phyloP scores from a whole-genome alignment of 35 echinoderm and acorn worm genomes.

The Heliocidaris erythrogramma region DNA sequence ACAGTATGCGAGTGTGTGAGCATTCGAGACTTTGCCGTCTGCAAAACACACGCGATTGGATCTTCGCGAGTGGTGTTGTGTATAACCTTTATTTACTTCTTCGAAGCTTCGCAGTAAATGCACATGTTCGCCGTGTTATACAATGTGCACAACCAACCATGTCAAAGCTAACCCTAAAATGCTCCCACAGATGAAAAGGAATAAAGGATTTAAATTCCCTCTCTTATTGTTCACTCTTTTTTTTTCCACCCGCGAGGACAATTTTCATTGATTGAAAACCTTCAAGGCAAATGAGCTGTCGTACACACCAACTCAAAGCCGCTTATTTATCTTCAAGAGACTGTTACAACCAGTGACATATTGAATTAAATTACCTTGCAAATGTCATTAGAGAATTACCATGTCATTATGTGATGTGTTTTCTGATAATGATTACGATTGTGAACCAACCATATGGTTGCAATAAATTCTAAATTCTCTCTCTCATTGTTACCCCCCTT shows the following conservation, averaged over 20 bases:
- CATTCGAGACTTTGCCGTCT: not conserved
- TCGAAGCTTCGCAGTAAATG: not conserved
- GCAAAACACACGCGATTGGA: not conserved
- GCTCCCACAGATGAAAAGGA: not conserved
- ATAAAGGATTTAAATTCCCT: not conserved
- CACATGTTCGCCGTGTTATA: not conserved
- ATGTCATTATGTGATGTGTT: not conserved
- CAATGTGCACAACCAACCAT: not conserved
- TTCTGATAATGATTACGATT: no score
- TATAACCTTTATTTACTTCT: constrained; percentile 13
- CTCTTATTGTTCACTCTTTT: not conserved
- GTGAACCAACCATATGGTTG: no score
- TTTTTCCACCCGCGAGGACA: not conserved
- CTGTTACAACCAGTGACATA: not conserved
- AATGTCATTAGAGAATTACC: not conserved
- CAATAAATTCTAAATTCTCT: no score
- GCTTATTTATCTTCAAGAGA: not conserved
- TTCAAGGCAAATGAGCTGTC: not conserved
- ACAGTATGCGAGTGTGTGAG: not conserved
- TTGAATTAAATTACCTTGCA: not conserved
- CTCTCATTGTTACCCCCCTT: not conserved
- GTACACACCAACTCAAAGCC: not conserved
- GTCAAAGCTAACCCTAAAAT: not conserved
- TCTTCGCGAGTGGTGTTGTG: not conserved
- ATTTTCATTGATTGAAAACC: not conserved